These are phyloP conservation scores for Zaprionus ornatus DNA, from an alignment of 1,140 invertebrate species.

Conservation along the genomic window DNA sequence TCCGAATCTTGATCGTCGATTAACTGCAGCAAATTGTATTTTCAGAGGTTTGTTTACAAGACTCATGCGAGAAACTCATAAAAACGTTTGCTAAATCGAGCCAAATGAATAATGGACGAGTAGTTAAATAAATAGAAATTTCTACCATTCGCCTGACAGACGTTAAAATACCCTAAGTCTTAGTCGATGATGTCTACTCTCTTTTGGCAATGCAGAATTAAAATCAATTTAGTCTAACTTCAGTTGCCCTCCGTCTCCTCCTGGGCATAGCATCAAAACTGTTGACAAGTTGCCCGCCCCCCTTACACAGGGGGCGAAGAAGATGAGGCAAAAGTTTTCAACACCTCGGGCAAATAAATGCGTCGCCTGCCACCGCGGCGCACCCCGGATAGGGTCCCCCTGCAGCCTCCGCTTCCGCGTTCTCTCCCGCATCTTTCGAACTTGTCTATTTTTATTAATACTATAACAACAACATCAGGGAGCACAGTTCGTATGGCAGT, in stretches of 20 bases:
- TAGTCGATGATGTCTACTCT: neutral
- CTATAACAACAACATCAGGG: constrained; percentile 32
- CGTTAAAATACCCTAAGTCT: neutral
- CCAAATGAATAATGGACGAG: constrained; percentile 1
- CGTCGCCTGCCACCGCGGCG: constrained; percentile 33
- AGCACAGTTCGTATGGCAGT: constrained; percentile 7
- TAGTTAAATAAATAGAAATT: constrained; percentile 23
- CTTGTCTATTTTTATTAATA: constrained; percentile 72
- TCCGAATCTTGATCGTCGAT: neutral
- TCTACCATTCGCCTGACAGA: neutral
- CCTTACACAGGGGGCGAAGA: constrained; percentile 1
- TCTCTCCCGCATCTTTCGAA: neutral
- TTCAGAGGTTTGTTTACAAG: constrained; percentile 17
- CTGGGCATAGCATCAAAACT: constrained; percentile 8
- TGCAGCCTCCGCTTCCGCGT: neutral
- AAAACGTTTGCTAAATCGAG: constrained; percentile 15
- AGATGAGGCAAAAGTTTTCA: constrained; percentile 56
- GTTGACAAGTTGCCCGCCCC: constrained; percentile 58
- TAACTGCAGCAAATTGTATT: neutral
- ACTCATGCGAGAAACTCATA: neutral
- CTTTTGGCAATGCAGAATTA: neutral
- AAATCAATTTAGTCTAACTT: neutral
- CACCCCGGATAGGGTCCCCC: constrained; percentile 5
- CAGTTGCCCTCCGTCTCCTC: neutral
- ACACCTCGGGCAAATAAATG: constrained; percentile 73